phyloP scores from a whole-genome alignment of 1,140 invertebrate genomes.

The Hyposmocoma kahamanoa region DNA sequence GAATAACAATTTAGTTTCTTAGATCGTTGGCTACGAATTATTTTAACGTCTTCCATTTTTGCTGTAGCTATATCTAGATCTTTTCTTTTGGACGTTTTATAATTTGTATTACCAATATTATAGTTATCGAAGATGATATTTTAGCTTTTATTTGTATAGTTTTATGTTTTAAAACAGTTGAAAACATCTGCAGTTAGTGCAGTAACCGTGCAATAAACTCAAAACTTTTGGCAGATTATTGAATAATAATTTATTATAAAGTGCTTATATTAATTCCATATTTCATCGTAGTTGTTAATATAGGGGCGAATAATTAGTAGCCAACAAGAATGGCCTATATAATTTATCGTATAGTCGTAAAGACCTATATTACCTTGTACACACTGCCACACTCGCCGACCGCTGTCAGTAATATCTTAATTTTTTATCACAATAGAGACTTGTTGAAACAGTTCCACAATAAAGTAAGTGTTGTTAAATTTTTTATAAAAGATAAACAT shows the following conservation, averaged over 20 bases:
- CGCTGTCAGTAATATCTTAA: slow-evolving; percentile 57
- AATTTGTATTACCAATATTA: slow-evolving; percentile 21
- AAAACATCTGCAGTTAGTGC: slow-evolving; percentile 39
- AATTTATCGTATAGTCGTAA: slow-evolving; percentile 21
- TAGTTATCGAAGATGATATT: neutral
- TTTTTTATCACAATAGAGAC: slow-evolving; percentile 67
- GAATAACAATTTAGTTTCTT: slow-evolving; percentile 30
- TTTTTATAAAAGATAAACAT: slow-evolving; percentile 71
- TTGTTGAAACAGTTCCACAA: slow-evolving; percentile 70
- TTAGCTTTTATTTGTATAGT: slow-evolving; percentile 32
- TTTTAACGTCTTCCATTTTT: slow-evolving; percentile 67
- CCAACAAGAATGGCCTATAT: slow-evolving; percentile 64
- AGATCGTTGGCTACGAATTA: slow-evolving; percentile 70
- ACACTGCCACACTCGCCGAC: slow-evolving; percentile 70
- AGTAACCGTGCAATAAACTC: slow-evolving; percentile 58
- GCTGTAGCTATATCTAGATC: slow-evolving; percentile 34
- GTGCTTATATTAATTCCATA: no score
- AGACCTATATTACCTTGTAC: slow-evolving; percentile 33
- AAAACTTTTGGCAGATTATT: slow-evolving; percentile 40
- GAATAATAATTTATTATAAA: slow-evolving; percentile 34
- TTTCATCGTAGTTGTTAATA: slow-evolving; percentile 15
- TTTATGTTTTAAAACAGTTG: slow-evolving; percentile 27
- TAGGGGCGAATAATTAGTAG: slow-evolving; percentile 63
- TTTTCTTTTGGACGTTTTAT: slow-evolving; percentile 22
- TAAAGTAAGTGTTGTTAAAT: slow-evolving; percentile 73